Evolutionary conservation across 2,113 vertebrate species (phyloP).

Genomic region (Corythaixoides concolor): DNA sequence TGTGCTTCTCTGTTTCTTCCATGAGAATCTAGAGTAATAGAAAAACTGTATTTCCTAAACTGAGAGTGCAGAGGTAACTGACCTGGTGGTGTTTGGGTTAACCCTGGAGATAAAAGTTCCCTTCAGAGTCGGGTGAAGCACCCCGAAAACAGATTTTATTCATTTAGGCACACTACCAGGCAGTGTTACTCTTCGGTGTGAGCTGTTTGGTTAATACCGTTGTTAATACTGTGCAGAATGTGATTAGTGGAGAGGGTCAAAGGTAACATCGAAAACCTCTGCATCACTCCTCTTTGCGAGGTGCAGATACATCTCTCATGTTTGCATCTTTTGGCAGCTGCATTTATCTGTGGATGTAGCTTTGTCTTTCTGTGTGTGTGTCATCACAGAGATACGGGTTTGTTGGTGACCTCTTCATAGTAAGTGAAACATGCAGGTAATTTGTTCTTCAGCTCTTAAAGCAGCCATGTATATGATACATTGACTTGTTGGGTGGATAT

Average conservation of each 20-base stretch:
- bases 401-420: not conserved
- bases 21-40: not conserved
- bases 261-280: fast-evolving
- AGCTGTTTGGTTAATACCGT: not conserved
- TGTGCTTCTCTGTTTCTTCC: not conserved
- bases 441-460: not conserved
- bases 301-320: not conserved
- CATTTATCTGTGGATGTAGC: not conserved
- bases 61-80: not conserved
- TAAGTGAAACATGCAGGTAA: not conserved
- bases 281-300: not conserved
- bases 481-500: not conserved
- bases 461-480: not conserved
- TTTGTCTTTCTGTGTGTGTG: not conserved
- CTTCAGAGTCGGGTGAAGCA: not conserved
- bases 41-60: not conserved
- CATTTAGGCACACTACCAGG: not conserved
- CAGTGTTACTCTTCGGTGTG: not conserved
- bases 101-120: not conserved
- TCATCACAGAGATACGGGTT: not conserved
- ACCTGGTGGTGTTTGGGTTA: not conserved
- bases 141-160: not conserved
- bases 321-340: not conserved
- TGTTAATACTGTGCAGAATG: not conserved
- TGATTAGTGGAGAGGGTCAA: not conserved